Base-by-base conservation (phyloP, 1,140 invertebrate genomes). In the Bombus waltoni region DNA sequence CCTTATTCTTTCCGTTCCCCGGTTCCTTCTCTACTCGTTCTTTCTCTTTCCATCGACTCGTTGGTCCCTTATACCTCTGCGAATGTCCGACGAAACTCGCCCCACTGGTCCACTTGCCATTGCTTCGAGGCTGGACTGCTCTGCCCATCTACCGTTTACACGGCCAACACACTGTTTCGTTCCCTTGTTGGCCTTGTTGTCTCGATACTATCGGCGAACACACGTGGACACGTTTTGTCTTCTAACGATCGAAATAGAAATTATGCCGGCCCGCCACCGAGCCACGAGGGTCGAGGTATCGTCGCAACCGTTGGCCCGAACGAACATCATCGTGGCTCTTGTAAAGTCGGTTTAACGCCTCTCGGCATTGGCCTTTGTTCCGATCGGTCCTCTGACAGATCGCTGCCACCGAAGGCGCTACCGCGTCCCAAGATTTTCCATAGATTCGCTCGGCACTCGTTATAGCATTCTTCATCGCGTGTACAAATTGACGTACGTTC, bases 201-300 rank as follows among this genome's bases (percentile, higher is more conserved):
- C 81, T 82, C 82, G 92, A 93, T 93, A 83, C 86, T 87, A 93
- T 93, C 93, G 80, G 76, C 76, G 75, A 75, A 83, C 87, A 82
- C 86, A 90, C 89, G 88, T 83, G 87, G 81, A 93, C 89, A 89
- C 93, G 90, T 93, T 93, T 93, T 93, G 91, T 93, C 93, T 91
- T 92, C 90, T 89, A 92, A 92, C 91, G 90, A 93, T 91, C 88
- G 91, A 92, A 90, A 93, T 91, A 91, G 92, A 92, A 92, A 93
- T 93, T 89, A 88, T 92, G 91, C 88, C 71, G 78, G 81, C 76
- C 88, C 89, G 88, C 89, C 79, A 85, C 79, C 83, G 81, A 62
- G 47, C 53, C 85, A 32, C 32, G 82, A 86, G 79, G 70, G 83
- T 86, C 87, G 85, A 75, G 13, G 75, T n/a, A 40, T 77, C 84